These are phyloP conservation scores for Eupeodes latifasciatus DNA, from an alignment of 2,888 invertebrate genomes.

Conservation along the genomic window DNA sequence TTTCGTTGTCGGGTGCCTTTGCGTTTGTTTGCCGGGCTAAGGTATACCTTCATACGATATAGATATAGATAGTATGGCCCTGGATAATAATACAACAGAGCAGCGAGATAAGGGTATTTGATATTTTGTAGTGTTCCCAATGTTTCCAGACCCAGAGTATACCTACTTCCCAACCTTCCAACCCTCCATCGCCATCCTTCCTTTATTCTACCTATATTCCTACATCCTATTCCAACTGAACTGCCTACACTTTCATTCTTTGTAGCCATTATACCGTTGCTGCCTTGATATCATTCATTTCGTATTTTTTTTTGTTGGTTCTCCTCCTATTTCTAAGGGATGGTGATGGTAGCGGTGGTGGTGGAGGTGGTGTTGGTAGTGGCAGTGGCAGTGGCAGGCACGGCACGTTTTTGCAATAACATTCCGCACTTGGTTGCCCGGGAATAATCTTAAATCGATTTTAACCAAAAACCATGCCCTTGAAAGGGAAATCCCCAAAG, in stretches of 20 bases:
- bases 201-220: background rate
- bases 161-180: background rate
- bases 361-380: conserved; percentile 50
- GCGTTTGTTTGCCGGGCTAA: conserved; percentile 37
- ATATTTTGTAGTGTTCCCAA: conserved; percentile 60
- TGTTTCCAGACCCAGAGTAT: conserved; percentile 13
- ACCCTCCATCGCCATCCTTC: background rate
- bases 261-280: conserved; percentile 17
- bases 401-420: conserved; percentile 76
- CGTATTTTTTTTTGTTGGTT: conserved; percentile 3
- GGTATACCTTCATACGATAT: background rate
- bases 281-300: conserved; percentile 54
- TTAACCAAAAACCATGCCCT: conserved; percentile 73
- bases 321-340: background rate
- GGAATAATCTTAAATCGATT: conserved; percentile 76
- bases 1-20: conserved; percentile 19
- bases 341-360: conserved; percentile 20
- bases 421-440: conserved; percentile 74
- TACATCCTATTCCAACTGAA: background rate
- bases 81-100: conserved; percentile 59
- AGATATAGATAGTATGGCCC: conserved; percentile 6
- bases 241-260: conserved; percentile 52
- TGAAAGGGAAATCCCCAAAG: conserved; percentile 72
- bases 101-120: conserved; percentile 70
- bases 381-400: conserved; percentile 72